These are phyloP conservation scores for Rhipidura dahli DNA, from an alignment of 2,113 vertebrate species.

Conservation along the genomic window DNA sequence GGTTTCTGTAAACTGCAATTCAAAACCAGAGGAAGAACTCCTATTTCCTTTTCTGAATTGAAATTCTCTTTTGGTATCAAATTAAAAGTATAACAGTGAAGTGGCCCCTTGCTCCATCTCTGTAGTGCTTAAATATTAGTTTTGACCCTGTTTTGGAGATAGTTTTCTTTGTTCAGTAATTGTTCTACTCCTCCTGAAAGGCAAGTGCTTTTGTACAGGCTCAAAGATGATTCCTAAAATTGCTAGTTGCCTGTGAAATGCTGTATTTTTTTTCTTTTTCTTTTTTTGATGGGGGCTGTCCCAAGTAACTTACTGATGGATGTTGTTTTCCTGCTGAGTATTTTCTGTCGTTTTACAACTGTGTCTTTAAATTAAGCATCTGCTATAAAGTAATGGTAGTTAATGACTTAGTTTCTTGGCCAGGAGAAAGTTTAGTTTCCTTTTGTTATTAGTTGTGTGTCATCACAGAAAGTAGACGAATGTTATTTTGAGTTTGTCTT, in stretches of 20 bases:
- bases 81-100: neutral
- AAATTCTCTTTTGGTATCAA: neutral
- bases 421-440: conserved; percentile 49
- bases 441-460: conserved; percentile 69
- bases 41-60: neutral
- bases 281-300: rapidly evolving
- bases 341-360: neutral
- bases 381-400: neutral
- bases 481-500: conserved; percentile 63
- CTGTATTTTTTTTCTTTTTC: neutral
- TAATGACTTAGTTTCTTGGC: conserved; percentile 56
- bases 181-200: neutral
- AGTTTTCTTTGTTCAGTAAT: neutral
- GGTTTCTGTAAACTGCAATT: neutral
- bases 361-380: neutral
- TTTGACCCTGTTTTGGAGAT: neutral
- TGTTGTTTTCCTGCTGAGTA: neutral
- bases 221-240: neutral
- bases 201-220: neutral
- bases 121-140: neutral
- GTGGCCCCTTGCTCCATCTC: neutral
- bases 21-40: neutral
- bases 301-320: neutral
- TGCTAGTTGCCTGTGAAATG: neutral
- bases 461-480: conserved; percentile 64